These are phyloP conservation scores for Dicrostonyx torquatus DNA, from an alignment of 2,797 vertebrate genomes.

Conservation along the genomic window DNA sequence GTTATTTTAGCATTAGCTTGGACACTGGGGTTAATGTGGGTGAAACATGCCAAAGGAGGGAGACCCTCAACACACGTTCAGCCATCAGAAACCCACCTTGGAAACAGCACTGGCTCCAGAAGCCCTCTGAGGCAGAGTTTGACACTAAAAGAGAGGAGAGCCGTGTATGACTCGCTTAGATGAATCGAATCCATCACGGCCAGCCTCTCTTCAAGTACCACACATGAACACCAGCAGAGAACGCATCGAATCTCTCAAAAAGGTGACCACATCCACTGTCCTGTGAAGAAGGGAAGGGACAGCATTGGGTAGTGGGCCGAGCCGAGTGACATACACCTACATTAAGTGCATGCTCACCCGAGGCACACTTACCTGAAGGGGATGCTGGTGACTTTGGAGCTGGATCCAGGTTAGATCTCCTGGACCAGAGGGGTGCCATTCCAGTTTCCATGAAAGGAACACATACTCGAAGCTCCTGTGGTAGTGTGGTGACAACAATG, in stretches of 20 bases:
- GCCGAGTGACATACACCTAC: slow-evolving; percentile 77
- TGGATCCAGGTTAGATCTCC: background rate
- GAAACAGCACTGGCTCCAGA: background rate
- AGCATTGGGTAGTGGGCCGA: slow-evolving; percentile 77
- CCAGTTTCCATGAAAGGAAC: accelerated
- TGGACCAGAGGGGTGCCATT: background rate
- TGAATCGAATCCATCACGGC: slow-evolving; percentile 73
- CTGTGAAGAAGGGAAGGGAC: slow-evolving; percentile 64
- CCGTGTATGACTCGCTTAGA: slow-evolving; percentile 75
- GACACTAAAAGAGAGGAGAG: slow-evolving; percentile 77
- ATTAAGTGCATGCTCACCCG: slow-evolving; percentile 73
- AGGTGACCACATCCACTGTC: background rate
- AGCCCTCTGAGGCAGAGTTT: slow-evolving; percentile 53
- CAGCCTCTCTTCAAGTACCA: slow-evolving; percentile 79
- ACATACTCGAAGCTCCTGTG: accelerated
- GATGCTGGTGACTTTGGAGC: background rate
- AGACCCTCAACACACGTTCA: background rate
- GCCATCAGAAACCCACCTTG: slow-evolving; percentile 61
- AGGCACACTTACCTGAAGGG: slow-evolving; percentile 74
- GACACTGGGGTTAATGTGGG: too few relatives aligned
- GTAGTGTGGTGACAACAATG: accelerated
- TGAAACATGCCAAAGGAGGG: background rate
- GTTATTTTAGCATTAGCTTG: background rate
- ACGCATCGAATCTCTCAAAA: background rate
- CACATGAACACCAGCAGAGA: background rate